Conservation (phyloP, 2,888 invertebrate species). For the Plutella xylostella region DNA sequence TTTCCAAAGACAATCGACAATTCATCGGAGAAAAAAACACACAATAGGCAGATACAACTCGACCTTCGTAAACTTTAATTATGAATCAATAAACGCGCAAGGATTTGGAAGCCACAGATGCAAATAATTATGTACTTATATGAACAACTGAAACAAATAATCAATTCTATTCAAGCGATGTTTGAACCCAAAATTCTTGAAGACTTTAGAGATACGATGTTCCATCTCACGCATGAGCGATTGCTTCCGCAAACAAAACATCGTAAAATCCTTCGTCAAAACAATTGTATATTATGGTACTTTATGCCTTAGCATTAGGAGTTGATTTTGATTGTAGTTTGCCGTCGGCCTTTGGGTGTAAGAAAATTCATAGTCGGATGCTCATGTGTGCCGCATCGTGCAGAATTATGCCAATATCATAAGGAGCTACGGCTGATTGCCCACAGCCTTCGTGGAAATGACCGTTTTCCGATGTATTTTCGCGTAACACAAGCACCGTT, state of each 20-base stretch:
- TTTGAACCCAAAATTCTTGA: neutral
- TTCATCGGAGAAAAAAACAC: slow-evolving; percentile 11
- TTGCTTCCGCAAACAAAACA: neutral
- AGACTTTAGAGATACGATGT: neutral
- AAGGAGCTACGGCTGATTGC: slow-evolving; percentile 48
- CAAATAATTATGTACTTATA: neutral
- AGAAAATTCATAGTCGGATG: slow-evolving; percentile 38
- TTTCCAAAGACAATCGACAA: slow-evolving; percentile 13
- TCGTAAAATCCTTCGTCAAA: too few species aligned
- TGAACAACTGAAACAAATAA: too few species aligned
- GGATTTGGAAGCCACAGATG: neutral
- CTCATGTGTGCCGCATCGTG: slow-evolving; percentile 51
- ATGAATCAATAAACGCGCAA: slow-evolving; percentile 5
- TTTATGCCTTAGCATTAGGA: too few species aligned
- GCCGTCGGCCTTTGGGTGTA: slow-evolving; percentile 15
- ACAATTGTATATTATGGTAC: too few species aligned
- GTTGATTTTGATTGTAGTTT: too few species aligned
- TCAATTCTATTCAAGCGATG: too few species aligned
- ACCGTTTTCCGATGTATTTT: slow-evolving; percentile 63
- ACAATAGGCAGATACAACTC: slow-evolving; percentile 12
- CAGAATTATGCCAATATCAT: slow-evolving; percentile 66
- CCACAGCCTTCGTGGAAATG: slow-evolving; percentile 52
- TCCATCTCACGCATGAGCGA: neutral
- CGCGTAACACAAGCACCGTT: slow-evolving; percentile 39
- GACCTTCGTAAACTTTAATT: slow-evolving; percentile 5